Percentiles rank a stretch among this genome's conserved stretches.
Evolutionary conservation across 2,888 invertebrate species (phyloP).

Genomic region (Phengaris alcon): DNA sequence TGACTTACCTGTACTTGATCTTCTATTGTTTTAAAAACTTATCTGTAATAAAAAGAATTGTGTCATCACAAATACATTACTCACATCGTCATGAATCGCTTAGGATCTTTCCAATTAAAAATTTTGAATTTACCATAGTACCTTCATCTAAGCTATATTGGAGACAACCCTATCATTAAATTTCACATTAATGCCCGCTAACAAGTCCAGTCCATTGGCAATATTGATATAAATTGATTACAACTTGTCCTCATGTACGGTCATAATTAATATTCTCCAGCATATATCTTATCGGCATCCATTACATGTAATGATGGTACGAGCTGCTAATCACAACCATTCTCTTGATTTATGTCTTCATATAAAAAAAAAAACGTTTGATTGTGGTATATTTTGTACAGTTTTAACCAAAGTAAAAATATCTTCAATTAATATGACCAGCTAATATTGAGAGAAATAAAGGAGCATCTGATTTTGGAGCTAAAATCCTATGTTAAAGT

Average conservation of each 20-base stretch:
- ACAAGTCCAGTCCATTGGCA: slow-evolving; percentile 71
- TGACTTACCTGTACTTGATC: background rate
- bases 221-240: slow-evolving; percentile 80
- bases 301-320: slow-evolving; percentile 60
- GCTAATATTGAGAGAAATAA: no score
- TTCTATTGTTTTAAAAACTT: background rate
- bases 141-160: no score
- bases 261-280: slow-evolving; percentile 55
- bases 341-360: slow-evolving; percentile 46
- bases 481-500: no score
- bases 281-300: slow-evolving; percentile 69
- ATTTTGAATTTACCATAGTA: no score
- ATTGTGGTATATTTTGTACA: background rate
- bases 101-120: no score
- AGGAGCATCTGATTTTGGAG: no score
- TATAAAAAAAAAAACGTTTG: slow-evolving; percentile 10
- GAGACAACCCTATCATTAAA: slow-evolving; percentile 62
- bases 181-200: slow-evolving; percentile 71
- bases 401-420: background rate
- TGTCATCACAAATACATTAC: no score
- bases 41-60: background rate
- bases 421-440: no score
- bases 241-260: slow-evolving; percentile 70
- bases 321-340: slow-evolving; percentile 50
- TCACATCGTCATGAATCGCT: no score